These are phyloP conservation scores for Neopelma chrysocephalum DNA, from an alignment of 2,797 vertebrate species.

Conservation along the genomic window DNA sequence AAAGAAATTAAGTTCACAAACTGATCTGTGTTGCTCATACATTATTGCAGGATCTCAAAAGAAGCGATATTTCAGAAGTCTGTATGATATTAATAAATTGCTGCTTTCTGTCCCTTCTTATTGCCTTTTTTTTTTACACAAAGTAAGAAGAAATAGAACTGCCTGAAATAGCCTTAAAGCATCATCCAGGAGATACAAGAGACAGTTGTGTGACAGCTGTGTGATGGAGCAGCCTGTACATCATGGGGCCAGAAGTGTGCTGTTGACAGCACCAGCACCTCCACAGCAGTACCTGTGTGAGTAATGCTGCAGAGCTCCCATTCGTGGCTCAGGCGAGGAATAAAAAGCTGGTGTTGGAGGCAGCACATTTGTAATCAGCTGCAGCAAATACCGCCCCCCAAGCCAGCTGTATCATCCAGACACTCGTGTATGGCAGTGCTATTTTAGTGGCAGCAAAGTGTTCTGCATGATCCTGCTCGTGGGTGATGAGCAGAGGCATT, in stretches of 20 bases:
- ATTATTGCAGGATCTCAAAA: not conserved
- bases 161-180: not conserved
- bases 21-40: conserved; percentile 45
- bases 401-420: not conserved
- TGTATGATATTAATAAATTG: conserved; percentile 4
- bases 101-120: not conserved
- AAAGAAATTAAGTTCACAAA: conserved; percentile 53
- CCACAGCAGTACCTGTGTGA: rapidly evolving
- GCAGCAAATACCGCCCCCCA: not conserved
- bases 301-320: not conserved
- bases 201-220: not conserved
- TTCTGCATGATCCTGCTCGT: rapidly evolving
- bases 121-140: not conserved
- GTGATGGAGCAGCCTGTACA: not conserved
- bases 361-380: not conserved
- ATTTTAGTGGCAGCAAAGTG: not conserved
- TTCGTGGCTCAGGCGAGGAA: not conserved
- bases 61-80: not conserved
- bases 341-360: not conserved
- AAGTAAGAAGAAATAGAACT: conserved; percentile 7
- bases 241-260: not conserved
- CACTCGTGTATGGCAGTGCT: not conserved
- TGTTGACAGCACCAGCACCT: not conserved
- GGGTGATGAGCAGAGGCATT: not conserved
- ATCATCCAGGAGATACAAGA: not conserved